A percentile compares a stretch with the other conserved stretches of the same genome.
These are phyloP conservation scores for Euzophera pinguis DNA, from an alignment of 2,888 invertebrate species.

Conservation along the genomic window DNA sequence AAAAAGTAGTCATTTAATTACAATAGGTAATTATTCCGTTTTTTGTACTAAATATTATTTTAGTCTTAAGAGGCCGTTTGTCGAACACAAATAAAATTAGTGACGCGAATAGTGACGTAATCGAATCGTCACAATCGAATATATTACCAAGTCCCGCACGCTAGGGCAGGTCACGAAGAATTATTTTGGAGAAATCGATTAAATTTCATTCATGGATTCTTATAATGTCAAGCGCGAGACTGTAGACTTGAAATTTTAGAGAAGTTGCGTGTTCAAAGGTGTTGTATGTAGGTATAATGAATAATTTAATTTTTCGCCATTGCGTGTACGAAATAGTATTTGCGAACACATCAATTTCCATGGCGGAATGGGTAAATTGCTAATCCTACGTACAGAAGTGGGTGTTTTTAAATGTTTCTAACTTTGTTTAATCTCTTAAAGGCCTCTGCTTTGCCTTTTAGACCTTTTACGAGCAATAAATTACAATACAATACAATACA, in stretches of 20 bases:
- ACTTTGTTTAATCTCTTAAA: background rate
- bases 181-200: background rate
- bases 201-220: conserved; percentile 4
- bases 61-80: background rate
- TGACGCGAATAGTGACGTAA: conserved; percentile 1
- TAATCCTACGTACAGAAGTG: background rate
- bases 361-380: background rate
- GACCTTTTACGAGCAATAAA: background rate
- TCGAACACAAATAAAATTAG: background rate
- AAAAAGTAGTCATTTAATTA: too few relatives aligned
- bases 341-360: background rate
- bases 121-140: background rate
- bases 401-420: background rate
- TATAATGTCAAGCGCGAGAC: background rate
- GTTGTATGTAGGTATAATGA: background rate
- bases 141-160: background rate
- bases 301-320: background rate
- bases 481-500: too few relatives aligned
- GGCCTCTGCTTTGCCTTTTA: background rate
- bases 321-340: background rate
- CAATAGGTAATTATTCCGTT: background rate
- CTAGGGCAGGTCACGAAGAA: conserved; percentile 6
- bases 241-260: background rate
- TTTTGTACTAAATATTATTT: background rate
- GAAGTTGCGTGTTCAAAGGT: background rate